phyloP scores from a whole-genome alignment of 2,888 invertebrate species.

The Syrphus vitripennis region DNA sequence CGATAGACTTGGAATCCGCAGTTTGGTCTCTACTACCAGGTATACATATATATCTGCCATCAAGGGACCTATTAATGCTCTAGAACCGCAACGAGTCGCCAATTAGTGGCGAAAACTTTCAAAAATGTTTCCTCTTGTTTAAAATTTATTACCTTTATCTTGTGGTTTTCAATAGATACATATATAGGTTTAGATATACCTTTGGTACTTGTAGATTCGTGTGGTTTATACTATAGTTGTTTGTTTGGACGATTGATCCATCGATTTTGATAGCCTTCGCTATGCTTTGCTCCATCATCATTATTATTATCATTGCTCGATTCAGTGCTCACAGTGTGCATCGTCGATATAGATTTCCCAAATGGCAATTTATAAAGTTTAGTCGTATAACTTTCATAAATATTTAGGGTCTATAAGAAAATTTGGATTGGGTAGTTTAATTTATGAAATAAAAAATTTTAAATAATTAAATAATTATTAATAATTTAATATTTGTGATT shows the following conservation, averaged over 20 bases:
- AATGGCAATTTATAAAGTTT: constrained; percentile 69
- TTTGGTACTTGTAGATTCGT: background rate
- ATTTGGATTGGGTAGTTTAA: too few species aligned
- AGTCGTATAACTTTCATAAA: too few species aligned
- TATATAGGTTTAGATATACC: background rate
- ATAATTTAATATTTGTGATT: too few species aligned
- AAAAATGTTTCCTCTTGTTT: constrained; percentile 57
- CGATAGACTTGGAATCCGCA: constrained; percentile 2
- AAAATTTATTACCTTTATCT: constrained; percentile 66
- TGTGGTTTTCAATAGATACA: too few species aligned
- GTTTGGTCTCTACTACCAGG: constrained; percentile 12
- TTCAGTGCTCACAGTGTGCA: constrained; percentile 14
- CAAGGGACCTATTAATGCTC: constrained; percentile 65
- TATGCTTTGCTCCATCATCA: background rate
- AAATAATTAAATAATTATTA: too few species aligned
- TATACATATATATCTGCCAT: background rate
- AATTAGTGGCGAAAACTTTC: constrained; percentile 69
- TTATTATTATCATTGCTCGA: constrained; percentile 15
- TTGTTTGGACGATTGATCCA: constrained; percentile 23
- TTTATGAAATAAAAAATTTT: too few species aligned
- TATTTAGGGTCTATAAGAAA: too few species aligned
- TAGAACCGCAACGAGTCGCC: constrained; percentile 58
- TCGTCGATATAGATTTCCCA: constrained; percentile 46
- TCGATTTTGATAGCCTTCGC: background rate
- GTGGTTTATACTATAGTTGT: background rate